Evolutionary conservation across 1,140 invertebrate species (phyloP), one percentile per base, ranked within the genome.

Genomic region (Plectrocnemia conspersa): DNA sequence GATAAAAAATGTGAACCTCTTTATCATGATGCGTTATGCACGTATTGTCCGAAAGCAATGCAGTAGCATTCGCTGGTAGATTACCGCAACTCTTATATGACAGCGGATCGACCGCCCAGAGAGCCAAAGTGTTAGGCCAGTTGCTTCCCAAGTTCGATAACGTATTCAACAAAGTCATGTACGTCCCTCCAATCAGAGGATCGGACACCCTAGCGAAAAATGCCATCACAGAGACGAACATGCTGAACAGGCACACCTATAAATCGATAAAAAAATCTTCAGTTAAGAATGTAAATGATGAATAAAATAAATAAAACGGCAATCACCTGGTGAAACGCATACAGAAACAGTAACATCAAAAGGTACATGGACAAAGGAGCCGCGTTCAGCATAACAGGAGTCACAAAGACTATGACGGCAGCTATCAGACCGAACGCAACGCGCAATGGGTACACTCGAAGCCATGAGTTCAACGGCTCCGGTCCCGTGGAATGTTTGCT

Each of bases 141-240:
- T 97, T 98, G 7, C 92, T 93, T 21, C 97, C 97, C 22, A 99
- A 77, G 79, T 99, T 99, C 23, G 84, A 84, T 6, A 99, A 73
- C 0, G 97, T 99, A 67, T 99, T 99, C 1, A 99, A 78, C 35
- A 99, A 77, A 1, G 97, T 99, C 97, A 99, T 99, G 69, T 99
- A 99, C 0, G 97, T 99, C 18, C 97, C 97, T 15, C 97, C 97
- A 5, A 98, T 91, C 1, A 81, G 74, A 1, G 93, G 91, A 72
- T 98, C 95, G 63, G 91, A 94, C 18, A 98, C 82, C 66, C 83
- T 82, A 3, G 70, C 77, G 58, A 80, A 79, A 63, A 80, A 84
- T n/a, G 80, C 80, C 82, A 84, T 83, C 18, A 81, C 76, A 1
- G 81, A 76, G n/a, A 83, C 82, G 61, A 82, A 84, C 81, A 83